Evolutionary conservation across 2,888 invertebrate species (phyloP).

Genomic region (Drosophila algonquin): DNA sequence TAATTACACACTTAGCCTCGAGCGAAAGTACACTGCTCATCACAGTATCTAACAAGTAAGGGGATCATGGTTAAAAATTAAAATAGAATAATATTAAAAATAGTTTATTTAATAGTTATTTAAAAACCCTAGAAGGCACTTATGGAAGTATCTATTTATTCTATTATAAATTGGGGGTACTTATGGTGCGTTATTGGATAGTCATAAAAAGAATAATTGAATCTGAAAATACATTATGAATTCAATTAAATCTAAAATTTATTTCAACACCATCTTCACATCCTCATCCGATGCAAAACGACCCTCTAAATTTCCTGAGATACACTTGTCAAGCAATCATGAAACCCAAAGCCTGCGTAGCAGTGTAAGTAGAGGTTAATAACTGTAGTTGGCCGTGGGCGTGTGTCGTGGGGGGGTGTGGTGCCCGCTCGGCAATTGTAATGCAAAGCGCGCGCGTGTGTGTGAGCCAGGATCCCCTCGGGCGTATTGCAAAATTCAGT

Average conservation of each 20-base stretch:
- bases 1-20: slow-evolving; percentile 70
- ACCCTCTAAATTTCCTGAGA: background rate
- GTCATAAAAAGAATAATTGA: too few relatives aligned
- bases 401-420: slow-evolving; percentile 45
- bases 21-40: slow-evolving; percentile 19
- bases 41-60: background rate
- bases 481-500: slow-evolving; percentile 71
- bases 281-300: too few relatives aligned
- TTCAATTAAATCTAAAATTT: background rate
- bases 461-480: slow-evolving; percentile 40
- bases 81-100: too few relatives aligned
- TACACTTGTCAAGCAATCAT: background rate
- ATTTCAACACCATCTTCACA: background rate
- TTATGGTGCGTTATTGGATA: too few relatives aligned
- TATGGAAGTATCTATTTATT: background rate
- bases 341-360: slow-evolving; percentile 4
- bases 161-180: too few relatives aligned
- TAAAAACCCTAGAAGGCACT: too few relatives aligned
- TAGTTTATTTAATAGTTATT: too few relatives aligned
- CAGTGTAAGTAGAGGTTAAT: slow-evolving; percentile 70
- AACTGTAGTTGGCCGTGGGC: slow-evolving; percentile 67
- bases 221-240: background rate
- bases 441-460: slow-evolving; percentile 60
- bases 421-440: slow-evolving; percentile 58
- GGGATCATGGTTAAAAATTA: background rate